Percentiles rank a stretch among this genome's conserved stretches.
Evolutionary conservation across 2,888 invertebrate genomes (phyloP).

Genomic region (Dasysyrphus tricinctus): DNA sequence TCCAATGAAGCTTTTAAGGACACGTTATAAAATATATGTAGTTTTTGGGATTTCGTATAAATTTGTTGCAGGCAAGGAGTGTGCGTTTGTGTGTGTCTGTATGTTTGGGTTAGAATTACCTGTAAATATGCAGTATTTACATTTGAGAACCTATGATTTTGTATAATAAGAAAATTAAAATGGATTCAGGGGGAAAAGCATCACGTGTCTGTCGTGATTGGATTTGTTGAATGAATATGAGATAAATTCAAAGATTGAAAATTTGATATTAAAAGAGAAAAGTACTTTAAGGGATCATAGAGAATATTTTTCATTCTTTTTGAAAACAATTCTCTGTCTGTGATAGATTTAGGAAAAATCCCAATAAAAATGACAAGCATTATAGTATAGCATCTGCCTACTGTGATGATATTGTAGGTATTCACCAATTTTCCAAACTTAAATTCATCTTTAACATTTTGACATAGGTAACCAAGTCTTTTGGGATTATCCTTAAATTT

Average conservation of each 20-base stretch:
- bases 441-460: no score
- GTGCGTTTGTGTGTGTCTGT: not conserved
- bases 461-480: no score
- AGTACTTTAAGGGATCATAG: not conserved
- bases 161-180: not conserved
- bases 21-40: constrained; percentile 6
- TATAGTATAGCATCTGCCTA: no score
- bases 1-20: constrained; percentile 11
- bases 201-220: not conserved
- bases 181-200: not conserved
- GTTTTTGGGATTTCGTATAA: not conserved
- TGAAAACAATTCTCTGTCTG: no score
- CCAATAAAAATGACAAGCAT: no score
- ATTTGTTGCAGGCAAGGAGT: not conserved
- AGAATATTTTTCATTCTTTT: no score
- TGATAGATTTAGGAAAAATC: no score
- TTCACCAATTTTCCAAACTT: no score
- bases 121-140: not conserved
- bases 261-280: not conserved
- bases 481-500: no score
- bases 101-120: not conserved
- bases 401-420: no score
- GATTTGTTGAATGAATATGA: not conserved
- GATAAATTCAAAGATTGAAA: not conserved
- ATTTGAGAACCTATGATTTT: not conserved